Percentiles rank a stretch among this genome's conserved stretches.
These are phyloP conservation scores for Parus major DNA, from an alignment of 2,113 vertebrate genomes.

Conservation along the genomic window DNA sequence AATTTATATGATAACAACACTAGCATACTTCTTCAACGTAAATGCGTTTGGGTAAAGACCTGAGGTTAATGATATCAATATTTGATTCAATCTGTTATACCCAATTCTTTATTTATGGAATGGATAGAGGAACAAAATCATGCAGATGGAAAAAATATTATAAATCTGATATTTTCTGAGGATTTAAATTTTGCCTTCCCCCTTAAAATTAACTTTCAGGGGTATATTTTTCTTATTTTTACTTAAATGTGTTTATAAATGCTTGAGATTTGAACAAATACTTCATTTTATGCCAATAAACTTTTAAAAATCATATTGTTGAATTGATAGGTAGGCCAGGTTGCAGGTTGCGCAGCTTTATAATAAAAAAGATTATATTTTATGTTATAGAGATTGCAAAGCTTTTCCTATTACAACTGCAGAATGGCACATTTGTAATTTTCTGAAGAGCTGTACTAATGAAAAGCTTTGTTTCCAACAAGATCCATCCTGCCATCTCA, in stretches of 20 bases:
- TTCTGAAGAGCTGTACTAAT: background rate
- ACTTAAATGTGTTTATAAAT: background rate
- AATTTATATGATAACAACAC: background rate
- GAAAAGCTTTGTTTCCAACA: background rate
- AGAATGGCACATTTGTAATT: background rate
- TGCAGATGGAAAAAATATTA: background rate
- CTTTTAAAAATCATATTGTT: background rate
- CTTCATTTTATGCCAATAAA: background rate
- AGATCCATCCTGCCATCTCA: background rate
- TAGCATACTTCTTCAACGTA: background rate
- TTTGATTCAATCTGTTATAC: background rate
- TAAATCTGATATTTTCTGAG: background rate
- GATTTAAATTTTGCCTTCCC: background rate
- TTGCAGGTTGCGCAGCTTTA: background rate
- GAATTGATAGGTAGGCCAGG: background rate
- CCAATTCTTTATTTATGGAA: background rate
- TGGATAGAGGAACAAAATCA: background rate
- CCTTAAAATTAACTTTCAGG: background rate
- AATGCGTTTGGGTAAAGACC: background rate
- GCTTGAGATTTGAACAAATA: background rate
- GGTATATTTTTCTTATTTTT: background rate
- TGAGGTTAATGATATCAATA: background rate
- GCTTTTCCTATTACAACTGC: background rate
- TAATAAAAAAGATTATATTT: background rate
- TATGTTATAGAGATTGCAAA: background rate